phyloP scores from a whole-genome alignment of 2,888 invertebrate species.

The Morpho deidamia region DNA sequence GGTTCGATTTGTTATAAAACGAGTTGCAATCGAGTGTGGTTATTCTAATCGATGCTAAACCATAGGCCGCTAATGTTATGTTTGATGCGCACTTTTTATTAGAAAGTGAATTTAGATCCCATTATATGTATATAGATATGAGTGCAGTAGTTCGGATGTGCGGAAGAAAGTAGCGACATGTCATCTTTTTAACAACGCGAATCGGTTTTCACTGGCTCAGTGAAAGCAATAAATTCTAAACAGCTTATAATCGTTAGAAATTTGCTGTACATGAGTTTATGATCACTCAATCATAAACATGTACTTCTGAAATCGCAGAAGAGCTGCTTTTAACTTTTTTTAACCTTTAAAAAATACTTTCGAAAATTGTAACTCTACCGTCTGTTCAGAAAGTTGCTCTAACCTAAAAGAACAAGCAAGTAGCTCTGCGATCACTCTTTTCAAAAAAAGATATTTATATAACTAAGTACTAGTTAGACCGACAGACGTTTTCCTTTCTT shows the following conservation, averaged over 20 bases:
- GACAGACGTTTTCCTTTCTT: too few species aligned
- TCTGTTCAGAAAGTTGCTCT: too few species aligned
- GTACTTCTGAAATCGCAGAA: too few species aligned
- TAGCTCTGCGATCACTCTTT: too few species aligned
- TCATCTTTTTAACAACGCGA: constrained; percentile 11
- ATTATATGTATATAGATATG: constrained; percentile 6
- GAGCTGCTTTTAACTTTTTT: too few species aligned
- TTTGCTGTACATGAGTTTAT: too few species aligned
- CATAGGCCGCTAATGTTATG: constrained; percentile 18
- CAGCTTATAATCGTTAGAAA: constrained; percentile 4
- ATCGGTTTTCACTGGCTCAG: constrained; percentile 3
- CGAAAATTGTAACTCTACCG: too few species aligned
- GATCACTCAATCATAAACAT: too few species aligned
- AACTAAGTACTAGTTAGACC: too few species aligned
- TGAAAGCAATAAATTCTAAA: constrained; percentile 17
- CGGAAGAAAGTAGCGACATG: constrained; percentile 16
- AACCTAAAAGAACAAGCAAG: too few species aligned
- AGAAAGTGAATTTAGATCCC: constrained; percentile 21
- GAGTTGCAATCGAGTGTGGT: background rate
- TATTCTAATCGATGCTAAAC: constrained; percentile 2
- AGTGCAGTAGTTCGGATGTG: constrained; percentile 6
- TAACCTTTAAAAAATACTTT: too few species aligned
- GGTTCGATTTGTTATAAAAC: background rate
- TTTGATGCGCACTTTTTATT: constrained; percentile 13
- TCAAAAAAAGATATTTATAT: too few species aligned